These are phyloP conservation scores for Acinonyx jubatus DNA, from an alignment of 2,113 vertebrate genomes.

Conservation along the genomic window DNA sequence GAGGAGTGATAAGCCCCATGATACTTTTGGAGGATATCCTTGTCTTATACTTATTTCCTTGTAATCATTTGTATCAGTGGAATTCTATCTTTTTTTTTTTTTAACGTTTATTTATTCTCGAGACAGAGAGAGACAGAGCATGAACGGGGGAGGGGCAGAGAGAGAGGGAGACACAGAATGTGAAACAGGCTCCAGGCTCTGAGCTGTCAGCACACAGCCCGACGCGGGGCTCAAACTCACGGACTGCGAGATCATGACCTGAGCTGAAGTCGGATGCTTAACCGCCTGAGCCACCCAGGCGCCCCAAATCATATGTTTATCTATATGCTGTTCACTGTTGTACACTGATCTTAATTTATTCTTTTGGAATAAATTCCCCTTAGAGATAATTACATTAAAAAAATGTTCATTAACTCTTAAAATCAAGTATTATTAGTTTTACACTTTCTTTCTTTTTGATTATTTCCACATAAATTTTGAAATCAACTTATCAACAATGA, in stretches of 20 bases:
- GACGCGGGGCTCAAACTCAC: no score
- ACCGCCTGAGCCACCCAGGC: no score
- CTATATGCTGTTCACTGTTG: not conserved
- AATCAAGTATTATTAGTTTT: not conserved
- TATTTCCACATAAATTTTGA: not conserved
- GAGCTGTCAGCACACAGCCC: no score
- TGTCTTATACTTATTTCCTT: not conserved
- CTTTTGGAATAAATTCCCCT: not conserved
- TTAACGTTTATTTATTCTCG: no score
- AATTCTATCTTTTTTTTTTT: not conserved
- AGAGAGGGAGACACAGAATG: no score
- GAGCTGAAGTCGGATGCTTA: no score
- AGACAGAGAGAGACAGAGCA: no score
- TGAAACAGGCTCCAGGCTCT: no score
- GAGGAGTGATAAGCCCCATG: not conserved
- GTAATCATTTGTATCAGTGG: not conserved
- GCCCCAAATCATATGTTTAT: not conserved
- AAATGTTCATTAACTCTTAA: not conserved
- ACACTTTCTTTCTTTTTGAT: not conserved
- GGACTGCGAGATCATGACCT: no score
- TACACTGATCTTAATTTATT: not conserved
- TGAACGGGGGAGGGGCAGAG: no score
- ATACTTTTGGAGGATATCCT: not conserved
- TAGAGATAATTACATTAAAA: not conserved
- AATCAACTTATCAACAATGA: not conserved